A percentile compares a stretch with the other conserved stretches of the same genome.
Conservation (phyloP, 2,113 vertebrate genomes). For the Verasper variegatus region DNA sequence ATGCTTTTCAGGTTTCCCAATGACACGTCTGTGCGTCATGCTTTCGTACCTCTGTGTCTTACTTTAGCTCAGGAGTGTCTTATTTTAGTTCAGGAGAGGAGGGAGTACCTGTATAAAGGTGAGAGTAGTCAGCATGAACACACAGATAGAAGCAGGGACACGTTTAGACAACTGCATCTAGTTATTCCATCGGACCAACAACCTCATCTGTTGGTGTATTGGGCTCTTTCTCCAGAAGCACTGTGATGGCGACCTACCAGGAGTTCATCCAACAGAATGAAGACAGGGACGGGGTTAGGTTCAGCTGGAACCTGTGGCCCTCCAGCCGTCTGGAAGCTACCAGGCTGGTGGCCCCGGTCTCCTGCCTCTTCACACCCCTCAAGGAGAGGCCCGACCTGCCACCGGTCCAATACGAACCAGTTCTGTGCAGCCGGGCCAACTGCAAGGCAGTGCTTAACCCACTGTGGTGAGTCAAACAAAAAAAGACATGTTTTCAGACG, state of each 20-base stretch:
- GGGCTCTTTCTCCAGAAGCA: slow-evolving; percentile 49
- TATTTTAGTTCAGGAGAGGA: slow-evolving; percentile 19
- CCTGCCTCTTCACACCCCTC: slow-evolving; percentile 94
- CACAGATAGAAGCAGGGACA: neutral
- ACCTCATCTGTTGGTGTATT: neutral
- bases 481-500: neutral
- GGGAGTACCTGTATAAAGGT: slow-evolving; percentile 30
- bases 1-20: slow-evolving; percentile 43
- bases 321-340: slow-evolving; percentile 96
- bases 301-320: slow-evolving; percentile 99
- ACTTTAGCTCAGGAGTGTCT: slow-evolving; percentile 20
- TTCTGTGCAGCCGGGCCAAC: slow-evolving; percentile 91
- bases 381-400: slow-evolving; percentile 93
- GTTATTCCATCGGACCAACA: neutral
- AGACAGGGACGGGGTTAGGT: slow-evolving; percentile 94
- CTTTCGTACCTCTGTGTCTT: slow-evolving; percentile 11
- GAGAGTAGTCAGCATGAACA: neutral
- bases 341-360: slow-evolving; percentile 92
- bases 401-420: slow-evolving; percentile 94
- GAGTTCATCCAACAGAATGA: slow-evolving; percentile 99
- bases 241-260: slow-evolving; percentile 89
- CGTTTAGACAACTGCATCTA: neutral
- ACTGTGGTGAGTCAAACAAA: slow-evolving; percentile 86
- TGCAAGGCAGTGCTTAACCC: slow-evolving; percentile 97
- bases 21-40: slow-evolving; percentile 54